Percentiles rank a stretch among this genome's conserved stretches.
These are phyloP conservation scores for Drosophila leontia DNA, from an alignment of 1,140 invertebrate genomes.

Conservation along the genomic window DNA sequence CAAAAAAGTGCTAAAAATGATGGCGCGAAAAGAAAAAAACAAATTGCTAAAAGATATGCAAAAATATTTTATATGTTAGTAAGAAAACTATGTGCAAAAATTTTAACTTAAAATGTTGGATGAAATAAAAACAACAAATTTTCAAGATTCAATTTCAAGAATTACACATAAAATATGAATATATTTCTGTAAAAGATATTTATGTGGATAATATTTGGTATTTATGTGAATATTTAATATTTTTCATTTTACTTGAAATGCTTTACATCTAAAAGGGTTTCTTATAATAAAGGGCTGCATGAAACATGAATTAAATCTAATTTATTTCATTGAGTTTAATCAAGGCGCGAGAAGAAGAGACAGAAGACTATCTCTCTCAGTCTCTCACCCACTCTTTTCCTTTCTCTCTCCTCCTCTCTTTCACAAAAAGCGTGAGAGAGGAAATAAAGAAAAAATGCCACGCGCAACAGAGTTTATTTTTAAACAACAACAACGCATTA, in stretches of 20 bases:
- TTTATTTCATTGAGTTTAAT: conserved; percentile 73
- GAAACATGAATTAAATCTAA: conserved; percentile 76
- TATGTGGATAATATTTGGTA: no score
- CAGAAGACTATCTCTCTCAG: not conserved
- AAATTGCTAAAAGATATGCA: conserved; percentile 34
- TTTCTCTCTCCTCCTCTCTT: not conserved
- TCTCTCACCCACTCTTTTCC: not conserved
- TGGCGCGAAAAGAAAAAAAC: conserved; percentile 55
- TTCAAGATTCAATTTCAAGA: not conserved
- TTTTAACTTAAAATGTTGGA: not conserved
- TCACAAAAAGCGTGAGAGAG: conserved; percentile 17
- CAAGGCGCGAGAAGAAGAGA: conserved; percentile 42
- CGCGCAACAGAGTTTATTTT: conserved; percentile 80
- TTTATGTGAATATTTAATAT: no score
- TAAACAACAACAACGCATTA: conserved; percentile 82
- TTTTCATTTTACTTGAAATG: no score
- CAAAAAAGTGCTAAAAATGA: conserved; percentile 72
- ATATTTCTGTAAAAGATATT: no score
- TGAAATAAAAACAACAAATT: not conserved
- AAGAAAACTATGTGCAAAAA: conserved; percentile 7
- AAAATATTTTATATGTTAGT: conserved; percentile 38
- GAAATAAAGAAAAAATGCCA: conserved; percentile 66
- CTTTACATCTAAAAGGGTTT: not conserved
- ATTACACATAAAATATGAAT: no score
- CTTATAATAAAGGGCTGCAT: not conserved